Conservation (phyloP, 1,140 invertebrate genomes). For the Lutraria rhynchaena region DNA sequence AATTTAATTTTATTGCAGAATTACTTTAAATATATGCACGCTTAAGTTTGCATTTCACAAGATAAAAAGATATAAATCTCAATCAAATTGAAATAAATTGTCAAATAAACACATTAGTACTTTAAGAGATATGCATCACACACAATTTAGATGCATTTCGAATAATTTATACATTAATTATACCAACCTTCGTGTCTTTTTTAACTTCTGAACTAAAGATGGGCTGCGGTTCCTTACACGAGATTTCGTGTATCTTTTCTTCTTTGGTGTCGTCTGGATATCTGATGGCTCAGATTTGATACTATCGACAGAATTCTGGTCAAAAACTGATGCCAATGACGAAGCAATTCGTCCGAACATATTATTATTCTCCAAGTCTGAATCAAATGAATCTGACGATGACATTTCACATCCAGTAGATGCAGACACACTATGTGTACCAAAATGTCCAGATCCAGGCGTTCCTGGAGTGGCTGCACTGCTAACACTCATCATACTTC, state of each 20-base stretch:
- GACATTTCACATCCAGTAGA: conserved; percentile 35
- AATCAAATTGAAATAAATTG: too few species aligned
- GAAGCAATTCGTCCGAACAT: conserved; percentile 36
- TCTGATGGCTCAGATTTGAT: conserved; percentile 20
- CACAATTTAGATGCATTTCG: too few species aligned
- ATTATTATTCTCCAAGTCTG: conserved; percentile 56
- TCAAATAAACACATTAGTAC: too few species aligned
- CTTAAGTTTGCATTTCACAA: too few species aligned
- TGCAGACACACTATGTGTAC: conserved; percentile 12
- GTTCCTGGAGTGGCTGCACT: conserved; percentile 52
- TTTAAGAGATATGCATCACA: too few species aligned
- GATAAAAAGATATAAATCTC: too few species aligned
- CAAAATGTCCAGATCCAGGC: conserved; percentile 42
- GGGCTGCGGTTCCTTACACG: conserved; percentile 73
- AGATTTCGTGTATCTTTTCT: conserved; percentile 78
- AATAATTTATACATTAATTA: too few species aligned
- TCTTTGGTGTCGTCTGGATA: conserved; percentile 63
- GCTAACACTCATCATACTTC: conserved; percentile 48
- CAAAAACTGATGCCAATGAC: neutral
- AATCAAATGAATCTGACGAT: conserved; percentile 48
- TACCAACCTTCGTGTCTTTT: conserved; percentile 86
- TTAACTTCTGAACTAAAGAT: conserved; percentile 81
- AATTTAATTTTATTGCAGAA: too few species aligned
- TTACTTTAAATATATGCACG: too few species aligned
- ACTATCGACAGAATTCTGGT: neutral